These are phyloP conservation scores for Phalera bucephala DNA, from an alignment of 2,888 invertebrate species.

Conservation along the genomic window DNA sequence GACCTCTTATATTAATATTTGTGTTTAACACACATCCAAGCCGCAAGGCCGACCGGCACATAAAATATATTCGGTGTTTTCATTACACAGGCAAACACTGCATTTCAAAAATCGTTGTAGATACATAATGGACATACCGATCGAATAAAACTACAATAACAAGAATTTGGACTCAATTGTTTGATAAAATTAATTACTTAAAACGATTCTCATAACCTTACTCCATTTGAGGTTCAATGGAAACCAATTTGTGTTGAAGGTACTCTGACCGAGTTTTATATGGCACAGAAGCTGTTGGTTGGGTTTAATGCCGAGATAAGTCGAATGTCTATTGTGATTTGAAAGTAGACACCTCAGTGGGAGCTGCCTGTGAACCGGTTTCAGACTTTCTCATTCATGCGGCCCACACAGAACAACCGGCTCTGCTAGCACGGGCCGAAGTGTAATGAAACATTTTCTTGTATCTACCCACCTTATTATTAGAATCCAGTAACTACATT, in stretches of 20 bases:
- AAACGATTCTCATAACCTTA: constrained; percentile 9
- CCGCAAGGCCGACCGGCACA: constrained; percentile 46
- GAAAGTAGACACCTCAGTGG: constrained; percentile 75
- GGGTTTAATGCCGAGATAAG: constrained; percentile 50
- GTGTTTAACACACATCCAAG: constrained; percentile 49
- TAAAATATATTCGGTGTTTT: constrained; percentile 22
- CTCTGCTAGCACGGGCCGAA: constrained; percentile 40
- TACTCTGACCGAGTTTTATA: constrained; percentile 28
- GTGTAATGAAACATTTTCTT: constrained; percentile 43
- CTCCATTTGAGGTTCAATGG: constrained; percentile 12
- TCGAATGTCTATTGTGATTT: constrained; percentile 73
- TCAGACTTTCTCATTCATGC: constrained; percentile 78
- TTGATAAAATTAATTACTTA: constrained; percentile 14
- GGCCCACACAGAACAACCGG: constrained; percentile 56
- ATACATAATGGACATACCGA: no score
- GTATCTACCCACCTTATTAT: constrained; percentile 36
- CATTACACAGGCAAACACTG: constrained; percentile 3
- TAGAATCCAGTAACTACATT: constrained; percentile 36
- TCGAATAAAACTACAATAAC: not conserved
- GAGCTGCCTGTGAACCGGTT: constrained; percentile 68
- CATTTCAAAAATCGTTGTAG: constrained; percentile 8
- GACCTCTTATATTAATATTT: constrained; percentile 47
- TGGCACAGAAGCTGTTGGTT: constrained; percentile 50
- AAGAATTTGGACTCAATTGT: constrained; percentile 4
- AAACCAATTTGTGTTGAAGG: constrained; percentile 12